Percentiles rank a stretch among this genome's conserved stretches.
Conservation (phyloP, 2,797 vertebrate species). For the Sarcophilus harrisii region DNA sequence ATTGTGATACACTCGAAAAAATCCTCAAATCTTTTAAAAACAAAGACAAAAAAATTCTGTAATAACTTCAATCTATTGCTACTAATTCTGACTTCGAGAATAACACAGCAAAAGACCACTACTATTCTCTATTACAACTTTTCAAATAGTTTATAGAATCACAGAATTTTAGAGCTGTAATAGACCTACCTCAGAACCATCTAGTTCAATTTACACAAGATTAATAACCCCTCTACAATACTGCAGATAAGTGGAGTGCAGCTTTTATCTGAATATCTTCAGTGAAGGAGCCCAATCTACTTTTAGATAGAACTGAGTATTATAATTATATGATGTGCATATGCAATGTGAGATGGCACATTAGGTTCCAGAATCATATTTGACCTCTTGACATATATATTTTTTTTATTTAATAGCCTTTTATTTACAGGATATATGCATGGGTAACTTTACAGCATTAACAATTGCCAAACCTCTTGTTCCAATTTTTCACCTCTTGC, state of each 20-base stretch:
- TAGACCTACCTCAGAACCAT: neutral
- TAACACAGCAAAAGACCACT: neutral
- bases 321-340: neutral
- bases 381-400: neutral
- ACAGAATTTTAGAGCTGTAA: neutral
- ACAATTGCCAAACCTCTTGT: too few species aligned
- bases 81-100: neutral
- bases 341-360: neutral
- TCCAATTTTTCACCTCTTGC: too few species aligned
- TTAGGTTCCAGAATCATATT: neutral
- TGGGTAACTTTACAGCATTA: too few species aligned
- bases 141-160: neutral
- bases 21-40: neutral
- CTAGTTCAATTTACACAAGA: neutral
- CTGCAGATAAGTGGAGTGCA: neutral
- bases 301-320: neutral
- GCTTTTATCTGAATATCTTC: neutral
- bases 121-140: neutral
- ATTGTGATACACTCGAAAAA: neutral
- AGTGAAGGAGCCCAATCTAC: neutral
- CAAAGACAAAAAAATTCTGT: neutral
- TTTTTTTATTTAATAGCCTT: too few species aligned
- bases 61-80: neutral
- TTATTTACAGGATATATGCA: too few species aligned
- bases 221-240: neutral